Base-by-base conservation (phyloP, 2,113 vertebrate genomes). In the Notarius quadriscutis region DNA sequence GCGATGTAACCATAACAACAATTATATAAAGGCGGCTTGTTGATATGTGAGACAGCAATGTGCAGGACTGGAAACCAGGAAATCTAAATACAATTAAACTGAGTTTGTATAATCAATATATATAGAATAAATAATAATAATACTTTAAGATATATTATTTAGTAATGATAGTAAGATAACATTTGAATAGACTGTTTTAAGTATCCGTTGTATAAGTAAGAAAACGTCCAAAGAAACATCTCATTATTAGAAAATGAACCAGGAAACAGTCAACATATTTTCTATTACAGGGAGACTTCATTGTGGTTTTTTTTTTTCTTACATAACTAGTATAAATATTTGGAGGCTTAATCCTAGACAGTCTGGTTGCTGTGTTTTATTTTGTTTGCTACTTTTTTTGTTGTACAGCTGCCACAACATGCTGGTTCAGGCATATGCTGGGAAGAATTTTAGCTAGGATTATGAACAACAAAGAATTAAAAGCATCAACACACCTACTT, bases 381-480 rank as follows among this genome's bases (percentile, higher is more conserved):
- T 22, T 57, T 67, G 48, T 69, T 80, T 69, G 15, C 15, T 78
- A 78, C 41, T 80, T 80, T 53, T 51, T 27, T 50, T 53, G n/a
- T 41, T 62, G 7, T 11, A 74, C 83, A 63, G 58, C 57, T 85
- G 71, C 4, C 58, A 62, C 41, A 78, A 55, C 84, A 86, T 62
- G 57, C n/a, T 51, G 72, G 17, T 78, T 86, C 41, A 65, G 25
- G 60, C 84, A 67, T 65, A 65, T 65, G 74, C 60, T 86, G 41
- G 17, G n/a, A 79, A 65, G 60, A 85, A 53, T 79, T 63, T 51
- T 30, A 30, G 20, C 6, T 51, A 34, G 30, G 74, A 63, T 51
- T 78, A 65, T 62, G 25, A 22, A n/a, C 58, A 85, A 77, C 72
- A 85, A 78, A 78, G 25, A 79, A 86, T 78, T 63, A 79, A 86